A percentile compares a stretch with the other conserved stretches of the same genome.
phyloP scores from a whole-genome alignment of 2,797 vertebrate genomes.

The Falco cherrug region DNA sequence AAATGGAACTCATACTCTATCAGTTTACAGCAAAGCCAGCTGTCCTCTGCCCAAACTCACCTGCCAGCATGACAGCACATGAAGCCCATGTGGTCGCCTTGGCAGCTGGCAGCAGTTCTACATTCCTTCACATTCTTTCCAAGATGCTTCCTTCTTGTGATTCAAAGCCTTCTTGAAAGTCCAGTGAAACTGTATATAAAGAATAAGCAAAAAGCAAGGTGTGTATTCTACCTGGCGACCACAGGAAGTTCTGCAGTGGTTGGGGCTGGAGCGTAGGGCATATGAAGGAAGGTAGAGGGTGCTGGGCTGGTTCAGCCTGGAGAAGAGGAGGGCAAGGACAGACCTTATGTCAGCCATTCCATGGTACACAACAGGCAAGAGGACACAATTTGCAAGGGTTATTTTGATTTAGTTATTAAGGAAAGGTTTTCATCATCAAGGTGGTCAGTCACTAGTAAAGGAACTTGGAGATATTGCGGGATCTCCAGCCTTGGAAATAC shows the following conservation, averaged over 20 bases:
- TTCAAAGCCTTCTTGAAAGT: not conserved
- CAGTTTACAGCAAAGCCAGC: not conserved
- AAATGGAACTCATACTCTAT: not conserved
- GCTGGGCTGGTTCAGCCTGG: not conserved
- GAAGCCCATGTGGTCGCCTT: accelerated
- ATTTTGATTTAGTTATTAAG: not conserved
- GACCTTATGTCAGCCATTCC: not conserved
- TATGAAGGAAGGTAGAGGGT: not conserved
- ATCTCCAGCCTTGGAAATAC: not conserved
- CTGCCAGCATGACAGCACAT: not conserved
- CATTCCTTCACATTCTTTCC: not conserved
- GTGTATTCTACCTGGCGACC: not conserved
- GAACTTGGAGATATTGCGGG: not conserved
- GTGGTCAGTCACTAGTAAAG: not conserved
- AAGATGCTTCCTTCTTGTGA: not conserved
- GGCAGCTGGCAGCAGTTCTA: not conserved
- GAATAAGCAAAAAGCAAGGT: not conserved
- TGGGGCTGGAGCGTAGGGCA: not conserved
- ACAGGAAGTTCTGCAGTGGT: not conserved
- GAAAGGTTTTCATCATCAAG: not conserved
- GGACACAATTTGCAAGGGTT: accelerated
- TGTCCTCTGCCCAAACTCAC: not conserved
- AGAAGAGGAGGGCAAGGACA: not conserved
- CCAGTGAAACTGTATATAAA: not conserved
- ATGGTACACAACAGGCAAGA: not conserved